Conservation (phyloP, 2,113 vertebrate species). For the Rhizomys pruinosus region DNA sequence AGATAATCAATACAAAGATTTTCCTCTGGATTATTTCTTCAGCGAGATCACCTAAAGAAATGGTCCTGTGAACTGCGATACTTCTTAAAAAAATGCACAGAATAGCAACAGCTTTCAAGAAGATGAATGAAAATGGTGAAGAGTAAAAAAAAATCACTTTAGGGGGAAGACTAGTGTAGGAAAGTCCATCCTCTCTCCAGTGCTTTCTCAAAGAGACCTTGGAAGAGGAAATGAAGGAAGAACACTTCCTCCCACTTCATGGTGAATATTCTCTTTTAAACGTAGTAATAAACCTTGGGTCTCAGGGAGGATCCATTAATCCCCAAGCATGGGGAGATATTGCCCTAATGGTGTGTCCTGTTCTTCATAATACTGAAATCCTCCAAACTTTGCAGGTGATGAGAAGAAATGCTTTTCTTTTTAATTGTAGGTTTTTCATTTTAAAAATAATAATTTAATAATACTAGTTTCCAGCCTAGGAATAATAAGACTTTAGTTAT, state of each 20-base stretch:
- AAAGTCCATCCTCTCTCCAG: not conserved
- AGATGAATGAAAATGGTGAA: not conserved
- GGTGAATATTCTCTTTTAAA: not conserved
- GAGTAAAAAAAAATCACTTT: not conserved
- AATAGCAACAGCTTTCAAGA: not conserved
- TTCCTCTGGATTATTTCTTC: not conserved
- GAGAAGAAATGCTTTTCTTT: conserved; percentile 14
- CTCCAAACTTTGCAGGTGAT: conserved; percentile 57
- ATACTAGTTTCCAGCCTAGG: conserved; percentile 67
- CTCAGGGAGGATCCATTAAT: not conserved
- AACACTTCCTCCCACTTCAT: not conserved
- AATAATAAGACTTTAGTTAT: conserved; percentile 84
- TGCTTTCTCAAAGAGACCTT: not conserved
- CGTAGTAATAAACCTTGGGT: not conserved
- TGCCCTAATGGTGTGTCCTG: conserved; percentile 56
- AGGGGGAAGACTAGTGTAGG: not conserved
- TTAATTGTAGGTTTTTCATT: conserved; percentile 13
- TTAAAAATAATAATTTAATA: conserved; percentile 85
- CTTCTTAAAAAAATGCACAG: not conserved
- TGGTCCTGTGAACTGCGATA: too few relatives aligned
- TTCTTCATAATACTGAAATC: conserved; percentile 56
- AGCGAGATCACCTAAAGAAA: not conserved
- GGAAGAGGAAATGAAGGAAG: not conserved
- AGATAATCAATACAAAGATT: not conserved
- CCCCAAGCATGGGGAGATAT: conserved; percentile 8